Percentiles rank a stretch among this genome's conserved stretches.
phyloP scores from a whole-genome alignment of 2,113 vertebrate species.

The Embiotoca jacksoni region DNA sequence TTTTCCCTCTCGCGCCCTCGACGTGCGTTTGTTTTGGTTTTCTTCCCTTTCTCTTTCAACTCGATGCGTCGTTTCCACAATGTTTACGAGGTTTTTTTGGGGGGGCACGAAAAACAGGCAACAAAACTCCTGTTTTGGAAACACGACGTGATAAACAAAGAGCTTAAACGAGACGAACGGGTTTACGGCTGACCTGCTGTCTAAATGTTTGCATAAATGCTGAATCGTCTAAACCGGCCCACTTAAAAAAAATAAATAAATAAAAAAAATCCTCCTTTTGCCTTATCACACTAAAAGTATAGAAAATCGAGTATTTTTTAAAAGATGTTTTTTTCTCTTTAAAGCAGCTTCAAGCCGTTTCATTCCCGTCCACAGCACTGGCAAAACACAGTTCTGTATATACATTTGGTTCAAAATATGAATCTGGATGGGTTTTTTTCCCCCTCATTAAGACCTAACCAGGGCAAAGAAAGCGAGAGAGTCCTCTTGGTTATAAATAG shows the following conservation, averaged over 20 bases:
- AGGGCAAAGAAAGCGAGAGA: slow-evolving; percentile 13
- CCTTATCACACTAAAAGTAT: background rate
- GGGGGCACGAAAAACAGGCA: background rate
- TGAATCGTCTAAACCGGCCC: background rate
- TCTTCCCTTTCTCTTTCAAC: background rate
- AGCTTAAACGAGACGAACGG: slow-evolving; percentile 3
- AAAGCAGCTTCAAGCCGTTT: background rate
- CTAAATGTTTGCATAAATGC: slow-evolving; percentile 34
- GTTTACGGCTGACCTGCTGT: slow-evolving; percentile 8
- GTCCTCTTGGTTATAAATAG: slow-evolving; percentile 60
- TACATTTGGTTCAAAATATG: background rate
- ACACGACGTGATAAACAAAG: slow-evolving; percentile 2
- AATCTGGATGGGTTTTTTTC: background rate
- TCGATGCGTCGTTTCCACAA: background rate
- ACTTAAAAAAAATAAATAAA: background rate
- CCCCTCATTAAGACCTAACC: slow-evolving; percentile 23
- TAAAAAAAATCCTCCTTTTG: background rate
- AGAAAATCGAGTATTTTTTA: background rate
- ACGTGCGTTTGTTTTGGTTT: background rate
- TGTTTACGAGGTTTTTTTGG: background rate
- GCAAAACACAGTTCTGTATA: too few relatives aligned
- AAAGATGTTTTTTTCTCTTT: background rate
- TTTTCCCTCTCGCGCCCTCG: background rate
- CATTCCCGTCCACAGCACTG: background rate
- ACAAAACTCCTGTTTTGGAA: background rate